phyloP scores from a whole-genome alignment of 2,113 vertebrate genomes.

The Uria lomvia region DNA sequence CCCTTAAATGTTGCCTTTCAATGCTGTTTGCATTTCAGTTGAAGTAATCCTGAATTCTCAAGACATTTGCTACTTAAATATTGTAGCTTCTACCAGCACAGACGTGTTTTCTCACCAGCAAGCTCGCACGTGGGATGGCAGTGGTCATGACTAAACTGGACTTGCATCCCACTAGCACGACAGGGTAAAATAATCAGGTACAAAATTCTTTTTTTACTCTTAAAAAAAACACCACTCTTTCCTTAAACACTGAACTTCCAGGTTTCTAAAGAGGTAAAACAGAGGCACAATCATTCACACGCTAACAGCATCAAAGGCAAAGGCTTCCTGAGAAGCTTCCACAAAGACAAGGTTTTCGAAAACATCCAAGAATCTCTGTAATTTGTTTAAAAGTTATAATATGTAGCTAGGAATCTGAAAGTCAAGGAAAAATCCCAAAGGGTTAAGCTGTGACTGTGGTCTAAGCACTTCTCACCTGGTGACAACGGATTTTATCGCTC shows the following conservation, averaged over 20 bases:
- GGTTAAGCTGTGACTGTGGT: neutral
- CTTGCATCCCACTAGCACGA: neutral
- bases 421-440: neutral
- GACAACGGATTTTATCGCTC: neutral
- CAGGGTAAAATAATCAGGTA: neutral
- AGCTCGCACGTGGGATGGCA: neutral
- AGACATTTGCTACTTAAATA: neutral
- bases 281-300: too few species aligned
- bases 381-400: neutral
- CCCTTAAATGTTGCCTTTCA: neutral
- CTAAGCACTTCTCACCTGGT: neutral
- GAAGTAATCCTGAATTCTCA: neutral
- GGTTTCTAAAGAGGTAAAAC: neutral
- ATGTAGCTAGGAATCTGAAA: neutral
- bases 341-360: neutral
- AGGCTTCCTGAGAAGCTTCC: neutral
- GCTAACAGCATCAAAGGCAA: neutral
- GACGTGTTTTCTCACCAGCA: neutral
- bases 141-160: neutral
- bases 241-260: neutral
- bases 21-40: neutral
- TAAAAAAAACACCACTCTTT: neutral
- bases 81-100: neutral
- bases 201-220: too few species aligned
- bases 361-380: neutral